Evolutionary conservation across 2,113 vertebrate species (phyloP).

Genomic region (Gulo gulo): DNA sequence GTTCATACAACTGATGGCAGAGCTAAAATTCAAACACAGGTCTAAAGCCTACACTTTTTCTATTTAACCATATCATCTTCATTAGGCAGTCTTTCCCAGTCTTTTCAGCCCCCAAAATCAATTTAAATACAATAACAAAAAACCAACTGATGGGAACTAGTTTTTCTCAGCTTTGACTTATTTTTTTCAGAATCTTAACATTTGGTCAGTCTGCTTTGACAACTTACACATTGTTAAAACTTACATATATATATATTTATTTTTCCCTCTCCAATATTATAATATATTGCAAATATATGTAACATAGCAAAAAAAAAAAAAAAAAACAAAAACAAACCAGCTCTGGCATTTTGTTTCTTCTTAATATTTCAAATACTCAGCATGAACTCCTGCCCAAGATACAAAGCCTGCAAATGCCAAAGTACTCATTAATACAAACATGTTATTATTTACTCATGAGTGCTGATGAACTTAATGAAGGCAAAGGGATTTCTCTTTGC

Average conservation of each 20-base stretch:
- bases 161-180: background rate
- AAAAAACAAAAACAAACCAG: background rate
- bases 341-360: background rate
- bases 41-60: background rate
- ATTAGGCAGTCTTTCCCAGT: background rate
- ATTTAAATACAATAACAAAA: background rate
- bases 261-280: background rate
- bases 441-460: background rate
- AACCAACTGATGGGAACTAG: background rate
- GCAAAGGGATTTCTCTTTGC: background rate
- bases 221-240: background rate
- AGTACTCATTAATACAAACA: background rate
- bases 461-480: constrained; percentile 3
- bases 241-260: background rate
- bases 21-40: background rate
- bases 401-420: constrained; percentile 17
- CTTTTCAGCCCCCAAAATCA: background rate
- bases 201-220: background rate
- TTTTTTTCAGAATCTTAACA: background rate
- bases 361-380: constrained; percentile 13
- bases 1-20: background rate
- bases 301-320: background rate
- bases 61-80: background rate
- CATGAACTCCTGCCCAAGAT: constrained; percentile 13
- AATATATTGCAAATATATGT: background rate